Percentiles rank a stretch among this genome's conserved stretches.
Evolutionary conservation across 2,113 vertebrate species (phyloP).

Genomic region (Climacteris rufus): DNA sequence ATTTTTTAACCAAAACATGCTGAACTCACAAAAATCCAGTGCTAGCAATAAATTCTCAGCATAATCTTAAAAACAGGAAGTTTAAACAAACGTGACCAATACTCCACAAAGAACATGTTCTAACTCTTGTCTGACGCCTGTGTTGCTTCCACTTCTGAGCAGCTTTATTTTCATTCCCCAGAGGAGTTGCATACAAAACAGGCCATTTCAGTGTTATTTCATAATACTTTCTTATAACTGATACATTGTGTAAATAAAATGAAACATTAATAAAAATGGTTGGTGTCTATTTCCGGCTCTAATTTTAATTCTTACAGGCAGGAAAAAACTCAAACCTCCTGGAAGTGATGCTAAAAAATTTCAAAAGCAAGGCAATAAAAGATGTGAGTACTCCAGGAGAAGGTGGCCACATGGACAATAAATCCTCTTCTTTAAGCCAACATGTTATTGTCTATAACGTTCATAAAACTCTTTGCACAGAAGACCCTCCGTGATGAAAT

Average conservation of each 20-base stretch:
- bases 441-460: slow-evolving; percentile 53
- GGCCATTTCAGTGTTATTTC: neutral
- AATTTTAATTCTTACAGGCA: neutral
- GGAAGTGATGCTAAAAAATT: slow-evolving; percentile 9
- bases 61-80: neutral
- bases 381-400: neutral
- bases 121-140: neutral
- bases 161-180: slow-evolving; percentile 30
- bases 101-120: neutral
- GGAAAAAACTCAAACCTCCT: neutral
- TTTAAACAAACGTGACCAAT: slow-evolving; percentile 35
- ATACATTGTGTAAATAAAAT: slow-evolving; percentile 39
- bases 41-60: neutral
- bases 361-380: neutral
- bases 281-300: neutral
- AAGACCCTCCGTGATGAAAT: slow-evolving; percentile 57
- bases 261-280: slow-evolving; percentile 33
- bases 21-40: slow-evolving; percentile 21
- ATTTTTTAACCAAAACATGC: slow-evolving; percentile 23
- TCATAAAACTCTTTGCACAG: slow-evolving; percentile 56
- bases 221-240: slow-evolving; percentile 15
- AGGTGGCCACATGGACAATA: slow-evolving; percentile 7
- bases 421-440: slow-evolving; percentile 54
- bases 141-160: neutral
- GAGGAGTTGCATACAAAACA: slow-evolving; percentile 40